Conservation (phyloP, 2,888 invertebrate genomes). For the Epinotia demarniana region DNA sequence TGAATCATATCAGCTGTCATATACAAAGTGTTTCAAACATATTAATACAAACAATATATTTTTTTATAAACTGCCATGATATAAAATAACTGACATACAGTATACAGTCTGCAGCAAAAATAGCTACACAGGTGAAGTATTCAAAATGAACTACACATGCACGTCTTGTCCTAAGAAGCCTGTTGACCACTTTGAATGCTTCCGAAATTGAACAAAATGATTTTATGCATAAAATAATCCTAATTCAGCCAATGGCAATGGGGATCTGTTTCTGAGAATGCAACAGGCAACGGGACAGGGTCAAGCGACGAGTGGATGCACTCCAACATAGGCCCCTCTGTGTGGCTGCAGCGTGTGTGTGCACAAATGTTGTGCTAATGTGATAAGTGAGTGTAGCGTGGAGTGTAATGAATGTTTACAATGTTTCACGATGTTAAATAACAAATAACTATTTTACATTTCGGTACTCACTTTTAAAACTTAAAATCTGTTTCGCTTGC, state of each 20-base stretch:
- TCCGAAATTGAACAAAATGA: too few relatives aligned
- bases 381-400: slow-evolving; percentile 29
- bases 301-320: slow-evolving; percentile 52
- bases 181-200: too few relatives aligned
- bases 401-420: slow-evolving; percentile 8
- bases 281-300: slow-evolving; percentile 41
- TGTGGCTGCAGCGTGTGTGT: slow-evolving; percentile 14
- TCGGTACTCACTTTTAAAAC: not conserved
- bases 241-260: slow-evolving; percentile 14
- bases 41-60: too few relatives aligned
- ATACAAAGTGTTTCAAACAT: too few relatives aligned
- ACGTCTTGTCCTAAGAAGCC: too few relatives aligned
- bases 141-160: too few relatives aligned
- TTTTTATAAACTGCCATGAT: too few relatives aligned
- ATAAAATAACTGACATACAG: too few relatives aligned
- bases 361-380: slow-evolving; percentile 25
- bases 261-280: slow-evolving; percentile 36
- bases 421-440: not conserved
- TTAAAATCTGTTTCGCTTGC: not conserved
- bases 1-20: too few relatives aligned
- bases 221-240: not conserved
- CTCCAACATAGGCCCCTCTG: slow-evolving; percentile 37
- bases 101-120: too few relatives aligned
- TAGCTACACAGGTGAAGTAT: too few relatives aligned
- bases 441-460: not conserved